Evolutionary conservation across 2,797 vertebrate species (phyloP).

Genomic region (Danio choprae): DNA sequence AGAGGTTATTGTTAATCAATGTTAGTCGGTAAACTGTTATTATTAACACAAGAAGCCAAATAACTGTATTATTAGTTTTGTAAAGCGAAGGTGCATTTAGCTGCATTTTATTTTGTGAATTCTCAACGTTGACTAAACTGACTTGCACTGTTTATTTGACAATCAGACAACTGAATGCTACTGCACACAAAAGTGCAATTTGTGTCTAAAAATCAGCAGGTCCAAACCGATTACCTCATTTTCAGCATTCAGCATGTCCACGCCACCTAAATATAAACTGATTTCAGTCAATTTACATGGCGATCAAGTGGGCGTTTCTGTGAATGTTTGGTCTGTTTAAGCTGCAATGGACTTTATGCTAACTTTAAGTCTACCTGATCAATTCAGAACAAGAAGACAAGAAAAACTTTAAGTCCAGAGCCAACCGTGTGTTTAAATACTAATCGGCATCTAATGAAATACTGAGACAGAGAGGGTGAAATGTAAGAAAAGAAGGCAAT

Average conservation of each 20-base stretch:
- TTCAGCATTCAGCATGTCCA: not conserved
- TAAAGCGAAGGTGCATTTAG: not conserved
- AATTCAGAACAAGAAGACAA: not conserved
- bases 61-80: not conserved
- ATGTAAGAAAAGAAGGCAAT: slow-evolving; percentile 36
- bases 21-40: not conserved
- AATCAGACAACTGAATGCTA: not conserved
- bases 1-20: not conserved
- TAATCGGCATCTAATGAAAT: slow-evolving; percentile 42
- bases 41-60: not conserved
- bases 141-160: not conserved
- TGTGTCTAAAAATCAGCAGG: not conserved
- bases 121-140: not conserved
- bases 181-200: not conserved
- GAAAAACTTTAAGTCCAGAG: slow-evolving; percentile 13
- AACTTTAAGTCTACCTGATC: not conserved
- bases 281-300: not conserved
- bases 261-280: not conserved
- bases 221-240: not conserved
- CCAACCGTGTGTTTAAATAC: slow-evolving; percentile 18
- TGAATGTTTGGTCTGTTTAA: not conserved
- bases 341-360: not conserved
- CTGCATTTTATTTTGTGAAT: not conserved
- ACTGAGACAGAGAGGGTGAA: slow-evolving; percentile 18
- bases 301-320: not conserved